phyloP scores from a whole-genome alignment of 2,797 vertebrate species.

The Psittacula echo region DNA sequence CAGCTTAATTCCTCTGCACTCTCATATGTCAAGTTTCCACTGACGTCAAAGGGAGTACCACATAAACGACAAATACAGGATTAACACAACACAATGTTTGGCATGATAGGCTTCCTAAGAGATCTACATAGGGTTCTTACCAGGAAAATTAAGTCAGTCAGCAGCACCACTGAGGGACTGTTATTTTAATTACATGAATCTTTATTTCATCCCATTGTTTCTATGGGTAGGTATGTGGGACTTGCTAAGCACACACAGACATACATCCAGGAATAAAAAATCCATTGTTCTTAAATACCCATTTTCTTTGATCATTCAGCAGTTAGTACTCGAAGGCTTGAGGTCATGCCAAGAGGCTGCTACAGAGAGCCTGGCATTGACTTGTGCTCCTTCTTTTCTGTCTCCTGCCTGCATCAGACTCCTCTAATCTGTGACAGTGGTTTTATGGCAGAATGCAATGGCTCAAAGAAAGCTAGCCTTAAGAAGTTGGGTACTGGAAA shows the following conservation, averaged over 20 bases:
- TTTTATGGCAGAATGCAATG: neutral
- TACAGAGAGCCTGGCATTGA: neutral
- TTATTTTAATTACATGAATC: neutral
- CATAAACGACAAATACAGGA: neutral
- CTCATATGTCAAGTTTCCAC: neutral
- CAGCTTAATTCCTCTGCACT: neutral
- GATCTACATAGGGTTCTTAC: neutral
- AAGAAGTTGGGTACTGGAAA: neutral
- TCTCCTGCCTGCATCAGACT: neutral
- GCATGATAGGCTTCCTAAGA: neutral
- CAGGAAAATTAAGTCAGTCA: neutral
- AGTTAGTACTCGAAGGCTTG: neutral
- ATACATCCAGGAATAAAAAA: neutral
- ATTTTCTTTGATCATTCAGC: neutral
- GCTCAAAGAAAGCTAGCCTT: neutral
- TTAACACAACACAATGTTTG: neutral
- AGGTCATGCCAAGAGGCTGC: neutral
- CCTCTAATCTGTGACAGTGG: neutral
- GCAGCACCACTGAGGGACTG: neutral
- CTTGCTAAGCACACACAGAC: neutral
- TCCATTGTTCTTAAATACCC: neutral
- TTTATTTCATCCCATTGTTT: neutral
- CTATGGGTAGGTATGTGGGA: neutral
- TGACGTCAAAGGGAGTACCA: conserved; percentile 7
- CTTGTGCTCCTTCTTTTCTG: neutral